phyloP scores from a whole-genome alignment of 2,888 invertebrate species.

The Lamellibrachia satsuma region DNA sequence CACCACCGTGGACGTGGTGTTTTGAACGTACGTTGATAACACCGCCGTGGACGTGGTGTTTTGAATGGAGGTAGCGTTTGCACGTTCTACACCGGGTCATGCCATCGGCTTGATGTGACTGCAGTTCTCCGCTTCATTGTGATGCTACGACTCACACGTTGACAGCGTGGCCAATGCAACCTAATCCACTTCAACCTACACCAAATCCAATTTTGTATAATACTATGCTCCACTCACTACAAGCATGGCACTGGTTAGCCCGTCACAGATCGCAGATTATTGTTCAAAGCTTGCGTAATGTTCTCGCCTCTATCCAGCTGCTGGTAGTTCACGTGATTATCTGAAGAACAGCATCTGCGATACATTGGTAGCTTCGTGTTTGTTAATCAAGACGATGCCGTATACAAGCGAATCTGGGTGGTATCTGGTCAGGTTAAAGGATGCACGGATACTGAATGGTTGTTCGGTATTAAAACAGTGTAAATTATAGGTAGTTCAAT shows the following conservation, averaged over 20 bases:
- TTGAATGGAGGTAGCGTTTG: too few relatives aligned
- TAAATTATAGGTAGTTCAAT: not conserved
- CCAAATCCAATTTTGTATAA: not conserved
- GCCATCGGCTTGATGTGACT: not conserved
- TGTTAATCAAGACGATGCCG: not conserved
- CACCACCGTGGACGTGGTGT: too few relatives aligned
- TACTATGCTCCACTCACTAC: not conserved
- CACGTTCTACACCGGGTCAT: not conserved
- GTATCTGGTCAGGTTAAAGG: not conserved
- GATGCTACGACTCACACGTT: not conserved
- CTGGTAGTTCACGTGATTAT: not conserved
- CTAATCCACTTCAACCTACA: not conserved
- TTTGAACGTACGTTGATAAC: too few relatives aligned
- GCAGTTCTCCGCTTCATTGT: not conserved
- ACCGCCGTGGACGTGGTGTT: too few relatives aligned
- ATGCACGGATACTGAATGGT: not conserved
- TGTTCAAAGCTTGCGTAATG: not conserved
- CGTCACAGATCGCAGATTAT: not conserved
- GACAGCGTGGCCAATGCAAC: not conserved
- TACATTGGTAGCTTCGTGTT: not conserved
- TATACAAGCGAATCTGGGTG: not conserved
- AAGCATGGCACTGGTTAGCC: not conserved
- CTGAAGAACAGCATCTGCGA: not conserved
- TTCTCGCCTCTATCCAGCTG: not conserved
- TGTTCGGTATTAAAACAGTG: not conserved